Evolutionary conservation across 2,113 vertebrate species (phyloP), one percentile per base, ranked within the genome.

Genomic region (Gadus chalcogrammus): DNA sequence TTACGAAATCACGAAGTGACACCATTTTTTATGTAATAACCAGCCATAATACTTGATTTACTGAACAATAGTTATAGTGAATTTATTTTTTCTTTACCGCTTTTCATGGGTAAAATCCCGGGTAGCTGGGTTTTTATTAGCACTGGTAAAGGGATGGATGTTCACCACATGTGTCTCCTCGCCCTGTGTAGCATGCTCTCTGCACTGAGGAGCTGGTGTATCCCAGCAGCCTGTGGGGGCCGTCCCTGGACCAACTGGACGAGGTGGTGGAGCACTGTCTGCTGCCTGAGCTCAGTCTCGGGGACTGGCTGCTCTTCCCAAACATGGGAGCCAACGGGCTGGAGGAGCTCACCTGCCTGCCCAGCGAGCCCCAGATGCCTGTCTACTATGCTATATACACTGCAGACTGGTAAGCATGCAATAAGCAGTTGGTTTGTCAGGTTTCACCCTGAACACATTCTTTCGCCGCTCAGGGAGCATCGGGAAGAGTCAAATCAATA

Each of bases 251-350:
- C 83, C 92, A 94, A 78, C 93, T 99, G 82, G 97, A 99, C 92
- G 93, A 93, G 82, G 94, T 98, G 84, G 93, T 97, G 85, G 96
- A 98, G 91, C 93, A 81, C 79, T 98, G 95, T 90, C 91, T 95
- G 87, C 93, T 98, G 85, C 97, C 96, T 0, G 96, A 98, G 89
- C 79, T 98, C 88, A 91, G 91, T n/a, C 92, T 96, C 78, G 96
- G 96, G 85, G 96, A 98, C 77, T 98, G 97, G 97, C 93, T 98
- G 80, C 92, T 96, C 80, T 98, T 98, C 88, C 93, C 91, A 70
- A 96, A 96, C 74, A 98, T 98, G 94, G 97, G 96, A 77, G 93
- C 92, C 70, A 93, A 92, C 52, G 90, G 93, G 82, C 84, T 96
- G 61, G 94, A 92, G 42, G 94, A 95, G 69, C 89, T 79, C 85